Percentiles rank a stretch among this genome's conserved stretches.
phyloP scores from a whole-genome alignment of 1,140 invertebrate species.

The Pemphigus obesinymphae region DNA sequence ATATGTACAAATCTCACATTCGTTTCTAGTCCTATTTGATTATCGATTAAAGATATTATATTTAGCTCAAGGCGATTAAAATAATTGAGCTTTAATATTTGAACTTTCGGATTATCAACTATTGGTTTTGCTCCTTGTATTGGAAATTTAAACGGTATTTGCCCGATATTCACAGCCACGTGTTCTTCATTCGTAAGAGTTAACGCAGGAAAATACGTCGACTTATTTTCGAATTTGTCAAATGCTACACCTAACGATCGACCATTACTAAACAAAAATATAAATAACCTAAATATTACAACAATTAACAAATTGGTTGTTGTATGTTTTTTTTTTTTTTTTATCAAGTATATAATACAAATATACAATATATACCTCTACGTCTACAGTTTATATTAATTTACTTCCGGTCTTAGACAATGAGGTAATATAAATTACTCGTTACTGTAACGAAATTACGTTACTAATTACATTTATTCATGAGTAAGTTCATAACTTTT shows the following conservation, averaged over 20 bases:
- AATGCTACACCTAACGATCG: not conserved
- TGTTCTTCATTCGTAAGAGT: not conserved
- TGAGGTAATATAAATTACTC: too few relatives aligned
- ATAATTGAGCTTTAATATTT: not conserved
- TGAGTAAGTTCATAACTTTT: too few relatives aligned
- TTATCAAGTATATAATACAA: not conserved
- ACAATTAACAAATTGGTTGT: too few relatives aligned
- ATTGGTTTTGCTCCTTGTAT: not conserved
- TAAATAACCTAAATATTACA: too few relatives aligned
- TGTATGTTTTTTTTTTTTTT: not conserved
- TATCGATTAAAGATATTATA: not conserved
- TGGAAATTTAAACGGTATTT: constrained; percentile 17
- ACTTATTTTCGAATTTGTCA: not conserved
- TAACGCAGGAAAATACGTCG: constrained; percentile 1
- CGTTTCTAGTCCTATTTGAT: not conserved
- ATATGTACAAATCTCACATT: not conserved
- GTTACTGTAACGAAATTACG: too few relatives aligned
- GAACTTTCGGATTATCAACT: not conserved
- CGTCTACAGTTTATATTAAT: too few relatives aligned
- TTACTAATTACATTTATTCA: too few relatives aligned
- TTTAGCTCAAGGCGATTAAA: not conserved
- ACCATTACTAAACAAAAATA: constrained; percentile 31
- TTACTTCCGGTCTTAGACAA: too few relatives aligned
- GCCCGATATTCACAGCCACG: not conserved
- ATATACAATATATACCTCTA: too few relatives aligned